Percentiles rank a stretch among this genome's conserved stretches.
These are phyloP conservation scores for Mythimna ferrago DNA, from an alignment of 2,888 invertebrate species.

Conservation along the genomic window DNA sequence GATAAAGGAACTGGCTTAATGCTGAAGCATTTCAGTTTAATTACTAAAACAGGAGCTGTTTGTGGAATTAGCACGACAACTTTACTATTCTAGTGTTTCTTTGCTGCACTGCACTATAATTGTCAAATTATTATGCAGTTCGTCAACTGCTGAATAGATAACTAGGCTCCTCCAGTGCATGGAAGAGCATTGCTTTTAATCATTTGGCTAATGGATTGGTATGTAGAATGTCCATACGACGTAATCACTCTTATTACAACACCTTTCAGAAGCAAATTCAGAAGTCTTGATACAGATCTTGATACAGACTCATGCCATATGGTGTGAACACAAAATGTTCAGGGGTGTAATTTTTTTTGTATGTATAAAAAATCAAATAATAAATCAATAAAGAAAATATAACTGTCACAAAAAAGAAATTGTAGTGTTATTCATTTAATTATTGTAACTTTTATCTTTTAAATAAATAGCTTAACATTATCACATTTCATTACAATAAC, in stretches of 20 bases:
- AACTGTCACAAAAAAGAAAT: no score
- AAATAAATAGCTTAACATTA: neutral
- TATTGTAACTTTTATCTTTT: neutral
- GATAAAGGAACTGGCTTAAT: conserved; percentile 24
- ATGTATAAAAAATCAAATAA: no score
- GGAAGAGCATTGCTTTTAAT: neutral
- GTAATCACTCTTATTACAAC: no score
- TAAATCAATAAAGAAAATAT: no score
- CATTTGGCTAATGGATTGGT: neutral
- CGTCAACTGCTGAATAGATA: conserved; percentile 8
- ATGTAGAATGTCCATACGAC: neutral
- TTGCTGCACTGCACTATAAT: conserved; percentile 12
- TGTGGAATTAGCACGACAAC: neutral
- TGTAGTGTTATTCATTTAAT: no score
- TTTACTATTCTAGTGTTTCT: conserved; percentile 19
- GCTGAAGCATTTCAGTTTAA: conserved; percentile 36
- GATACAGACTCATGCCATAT: no score
- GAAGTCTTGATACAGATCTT: no score
- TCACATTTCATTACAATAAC: no score
- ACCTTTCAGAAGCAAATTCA: no score
- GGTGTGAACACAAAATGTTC: no score
- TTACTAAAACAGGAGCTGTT: conserved; percentile 15
- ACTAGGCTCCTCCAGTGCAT: neutral
- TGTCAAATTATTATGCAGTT: conserved; percentile 12
- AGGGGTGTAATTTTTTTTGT: no score